Conservation (phyloP, 2,888 invertebrate species). For the Magallana nippona region DNA sequence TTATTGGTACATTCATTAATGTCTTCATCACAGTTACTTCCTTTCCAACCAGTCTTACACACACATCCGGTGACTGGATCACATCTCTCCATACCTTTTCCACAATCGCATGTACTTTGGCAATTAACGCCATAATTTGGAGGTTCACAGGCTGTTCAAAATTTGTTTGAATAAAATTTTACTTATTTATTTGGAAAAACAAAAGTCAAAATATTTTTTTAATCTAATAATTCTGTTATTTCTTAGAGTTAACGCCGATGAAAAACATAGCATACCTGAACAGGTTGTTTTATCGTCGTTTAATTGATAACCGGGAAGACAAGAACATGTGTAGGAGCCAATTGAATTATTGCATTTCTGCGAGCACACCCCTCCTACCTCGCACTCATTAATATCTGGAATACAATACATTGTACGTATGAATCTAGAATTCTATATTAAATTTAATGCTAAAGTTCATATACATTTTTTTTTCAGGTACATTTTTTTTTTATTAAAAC, state of each 20-base stretch:
- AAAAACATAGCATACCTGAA: constrained; percentile 43
- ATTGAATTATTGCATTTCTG: constrained; percentile 57
- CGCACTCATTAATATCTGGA: constrained; percentile 60
- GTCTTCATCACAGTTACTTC: constrained; percentile 45
- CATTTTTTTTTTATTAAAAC: too few species aligned
- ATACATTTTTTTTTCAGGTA: too few species aligned
- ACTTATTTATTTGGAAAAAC: too few species aligned
- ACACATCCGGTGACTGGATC: constrained; percentile 47
- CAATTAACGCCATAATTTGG: constrained; percentile 49
- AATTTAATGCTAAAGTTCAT: too few species aligned
- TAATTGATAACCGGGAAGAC: constrained; percentile 54
- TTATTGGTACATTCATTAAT: constrained; percentile 47
- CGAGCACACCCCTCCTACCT: constrained; percentile 45
- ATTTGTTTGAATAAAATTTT: not conserved
- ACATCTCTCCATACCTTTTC: constrained; percentile 34
- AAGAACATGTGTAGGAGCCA: constrained; percentile 55
- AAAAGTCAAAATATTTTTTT: too few species aligned
- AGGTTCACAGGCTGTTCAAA: constrained; percentile 34
- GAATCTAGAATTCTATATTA: too few species aligned
- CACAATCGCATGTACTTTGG: constrained; percentile 44
- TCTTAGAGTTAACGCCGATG: not conserved
- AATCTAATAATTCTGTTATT: too few species aligned
- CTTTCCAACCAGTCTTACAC: constrained; percentile 50
- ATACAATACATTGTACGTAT: not conserved
- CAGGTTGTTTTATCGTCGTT: constrained; percentile 55